phyloP scores from a whole-genome alignment of 2,113 vertebrate genomes.

The Tetraodon nigroviridis region DNA sequence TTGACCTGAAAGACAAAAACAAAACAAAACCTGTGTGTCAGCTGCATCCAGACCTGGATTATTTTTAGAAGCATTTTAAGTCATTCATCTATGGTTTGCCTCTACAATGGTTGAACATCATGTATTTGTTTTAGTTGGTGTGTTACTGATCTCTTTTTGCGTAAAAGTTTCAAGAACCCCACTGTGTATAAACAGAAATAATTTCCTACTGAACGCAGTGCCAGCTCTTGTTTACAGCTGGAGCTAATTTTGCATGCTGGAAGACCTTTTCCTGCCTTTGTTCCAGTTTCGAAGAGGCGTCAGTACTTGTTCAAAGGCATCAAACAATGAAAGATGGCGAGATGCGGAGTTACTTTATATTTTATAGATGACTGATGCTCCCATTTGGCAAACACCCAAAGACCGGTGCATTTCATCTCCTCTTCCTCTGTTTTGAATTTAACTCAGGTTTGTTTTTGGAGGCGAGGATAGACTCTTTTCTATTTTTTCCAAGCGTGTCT shows the following conservation, averaged over 20 bases:
- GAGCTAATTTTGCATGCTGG: slow-evolving; percentile 17
- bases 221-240: slow-evolving; percentile 8
- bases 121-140: too few species aligned
- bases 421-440: slow-evolving; percentile 15
- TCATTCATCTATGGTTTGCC: too few species aligned
- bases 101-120: too few species aligned
- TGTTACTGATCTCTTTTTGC: too few species aligned
- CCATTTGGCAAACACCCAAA: slow-evolving; percentile 41
- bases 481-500: slow-evolving; percentile 1
- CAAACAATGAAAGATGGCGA: slow-evolving; percentile 41
- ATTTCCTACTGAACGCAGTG: not conserved
- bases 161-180: too few species aligned
- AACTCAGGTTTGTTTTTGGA: slow-evolving; percentile 22
- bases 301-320: slow-evolving; percentile 51
- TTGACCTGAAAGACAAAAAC: too few species aligned
- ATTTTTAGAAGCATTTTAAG: too few species aligned
- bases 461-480: slow-evolving; percentile 17
- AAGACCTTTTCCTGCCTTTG: slow-evolving; percentile 24
- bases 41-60: too few species aligned
- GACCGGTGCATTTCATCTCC: slow-evolving; percentile 34
- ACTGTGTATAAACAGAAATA: too few species aligned
- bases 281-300: slow-evolving; percentile 38
- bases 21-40: too few species aligned
- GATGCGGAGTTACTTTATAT: slow-evolving; percentile 25
- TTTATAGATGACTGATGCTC: slow-evolving; percentile 43